phyloP scores from a whole-genome alignment of 2,888 invertebrate genomes.

The Hydrotaea diabolus region DNA sequence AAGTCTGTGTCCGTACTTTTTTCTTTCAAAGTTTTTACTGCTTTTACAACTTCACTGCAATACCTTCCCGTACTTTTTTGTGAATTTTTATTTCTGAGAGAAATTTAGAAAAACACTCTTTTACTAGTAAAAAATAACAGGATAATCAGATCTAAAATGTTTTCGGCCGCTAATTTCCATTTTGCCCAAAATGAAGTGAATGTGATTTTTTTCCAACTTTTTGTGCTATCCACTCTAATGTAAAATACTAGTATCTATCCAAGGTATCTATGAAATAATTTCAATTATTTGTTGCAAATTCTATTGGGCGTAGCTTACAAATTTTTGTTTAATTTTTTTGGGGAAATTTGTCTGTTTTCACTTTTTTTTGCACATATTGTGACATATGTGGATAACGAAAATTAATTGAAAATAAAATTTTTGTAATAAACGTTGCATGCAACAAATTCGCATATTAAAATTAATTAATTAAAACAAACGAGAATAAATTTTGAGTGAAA shows the following conservation, averaged over 20 bases:
- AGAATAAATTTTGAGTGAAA: constrained; percentile 1
- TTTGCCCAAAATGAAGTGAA: background rate
- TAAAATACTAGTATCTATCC: background rate
- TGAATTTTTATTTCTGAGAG: background rate
- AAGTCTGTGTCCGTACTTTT: too few species aligned
- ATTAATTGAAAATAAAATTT: constrained; percentile 27
- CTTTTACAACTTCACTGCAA: too few species aligned
- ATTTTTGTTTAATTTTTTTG: background rate
- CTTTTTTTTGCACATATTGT: background rate
- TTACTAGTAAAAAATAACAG: too few species aligned
- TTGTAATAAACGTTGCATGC: constrained; percentile 4
- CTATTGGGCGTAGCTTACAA: constrained; percentile 3
- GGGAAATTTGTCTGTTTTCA: too few species aligned
- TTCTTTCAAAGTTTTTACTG: too few species aligned
- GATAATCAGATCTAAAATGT: too few species aligned
- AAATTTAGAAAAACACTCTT: too few species aligned
- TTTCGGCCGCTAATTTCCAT: too few species aligned
- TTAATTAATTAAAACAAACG: background rate
- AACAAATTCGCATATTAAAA: constrained; percentile 12
- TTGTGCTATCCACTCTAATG: too few species aligned
- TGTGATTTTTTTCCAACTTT: too few species aligned
- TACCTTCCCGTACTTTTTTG: too few species aligned
- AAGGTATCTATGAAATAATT: background rate
- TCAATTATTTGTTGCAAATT: constrained; percentile 22
- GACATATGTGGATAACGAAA: background rate